Conservation (phyloP, 2,113 vertebrate species). For the Puntigrus tetrazona region DNA sequence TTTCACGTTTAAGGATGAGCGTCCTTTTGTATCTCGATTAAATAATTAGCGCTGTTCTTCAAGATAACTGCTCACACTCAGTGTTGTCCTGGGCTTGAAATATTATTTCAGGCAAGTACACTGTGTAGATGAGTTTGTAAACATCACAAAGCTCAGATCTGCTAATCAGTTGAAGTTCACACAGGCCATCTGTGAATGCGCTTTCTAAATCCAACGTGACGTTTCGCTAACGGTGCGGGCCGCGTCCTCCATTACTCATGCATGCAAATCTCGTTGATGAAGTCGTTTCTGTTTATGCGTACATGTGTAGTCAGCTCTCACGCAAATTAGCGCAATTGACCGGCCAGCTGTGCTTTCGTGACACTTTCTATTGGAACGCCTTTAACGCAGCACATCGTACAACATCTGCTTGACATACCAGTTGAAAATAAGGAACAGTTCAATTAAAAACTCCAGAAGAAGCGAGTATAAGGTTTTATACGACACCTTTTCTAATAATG, state of each 20-base stretch:
- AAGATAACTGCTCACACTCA: not conserved
- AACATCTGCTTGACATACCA: not conserved
- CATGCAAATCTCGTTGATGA: conserved; percentile 26
- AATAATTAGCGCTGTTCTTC: not conserved
- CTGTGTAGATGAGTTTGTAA: not conserved
- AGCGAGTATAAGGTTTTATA: too few species aligned
- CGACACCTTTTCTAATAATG: too few species aligned
- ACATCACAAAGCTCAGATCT: not conserved
- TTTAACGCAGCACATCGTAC: not conserved
- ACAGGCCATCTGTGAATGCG: not conserved
- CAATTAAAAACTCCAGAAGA: not conserved
- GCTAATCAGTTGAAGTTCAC: conserved; percentile 1
- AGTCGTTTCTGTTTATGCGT: conserved; percentile 11
- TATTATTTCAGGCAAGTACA: not conserved
- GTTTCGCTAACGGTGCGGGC: not conserved
- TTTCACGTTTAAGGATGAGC: not conserved
- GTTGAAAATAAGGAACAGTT: not conserved
- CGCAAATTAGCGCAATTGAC: conserved; percentile 18
- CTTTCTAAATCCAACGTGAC: not conserved
- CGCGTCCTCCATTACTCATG: conserved; percentile 9
- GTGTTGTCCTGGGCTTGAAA: not conserved
- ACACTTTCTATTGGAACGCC: not conserved
- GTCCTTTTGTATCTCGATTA: not conserved
- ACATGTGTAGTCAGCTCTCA: conserved; percentile 26
- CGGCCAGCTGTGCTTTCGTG: conserved; percentile 26